Evolutionary conservation across 1,140 invertebrate species (phyloP).

Genomic region (Papilio helenus): DNA sequence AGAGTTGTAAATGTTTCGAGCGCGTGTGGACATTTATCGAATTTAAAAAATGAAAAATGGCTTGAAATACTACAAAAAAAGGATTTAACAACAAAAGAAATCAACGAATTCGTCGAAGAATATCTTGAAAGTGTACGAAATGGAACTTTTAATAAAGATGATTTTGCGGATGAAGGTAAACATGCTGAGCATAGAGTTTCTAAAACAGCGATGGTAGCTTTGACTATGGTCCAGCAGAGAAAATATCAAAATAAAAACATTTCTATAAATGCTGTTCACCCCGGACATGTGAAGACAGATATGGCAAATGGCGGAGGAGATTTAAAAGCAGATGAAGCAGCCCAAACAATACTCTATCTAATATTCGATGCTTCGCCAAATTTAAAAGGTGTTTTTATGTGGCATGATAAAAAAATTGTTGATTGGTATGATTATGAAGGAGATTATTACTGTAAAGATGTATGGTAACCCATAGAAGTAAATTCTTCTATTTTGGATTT

Average conservation of each 20-base stretch:
- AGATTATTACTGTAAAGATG: conserved; percentile 64
- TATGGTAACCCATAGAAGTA: conserved; percentile 46
- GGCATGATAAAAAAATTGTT: conserved; percentile 64
- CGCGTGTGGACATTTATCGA: conserved; percentile 84
- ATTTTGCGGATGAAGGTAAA: conserved; percentile 84
- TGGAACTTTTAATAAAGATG: conserved; percentile 77
- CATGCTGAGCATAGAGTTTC: conserved; percentile 87
- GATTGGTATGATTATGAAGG: conserved; percentile 71
- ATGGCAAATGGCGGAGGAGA: conserved; percentile 62
- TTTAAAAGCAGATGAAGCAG: conserved; percentile 61
- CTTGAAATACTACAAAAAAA: conserved; percentile 53
- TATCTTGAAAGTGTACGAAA: conserved; percentile 85
- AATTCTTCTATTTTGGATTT: no score
- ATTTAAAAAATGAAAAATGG: conserved; percentile 83
- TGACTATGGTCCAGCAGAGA: conserved; percentile 83
- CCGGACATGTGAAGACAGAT: conserved; percentile 68
- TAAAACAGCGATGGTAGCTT: conserved; percentile 87
- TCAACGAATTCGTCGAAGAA: conserved; percentile 85
- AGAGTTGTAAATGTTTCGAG: conserved; percentile 91
- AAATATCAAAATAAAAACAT: conserved; percentile 66
- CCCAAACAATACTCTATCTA: conserved; percentile 62
- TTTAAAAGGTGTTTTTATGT: conserved; percentile 69
- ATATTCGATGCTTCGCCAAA: conserved; percentile 69
- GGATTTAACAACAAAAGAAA: conserved; percentile 82
- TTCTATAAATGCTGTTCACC: conserved; percentile 73